phyloP scores from a whole-genome alignment of 2,888 invertebrate species.

The Machimus atricapillus region DNA sequence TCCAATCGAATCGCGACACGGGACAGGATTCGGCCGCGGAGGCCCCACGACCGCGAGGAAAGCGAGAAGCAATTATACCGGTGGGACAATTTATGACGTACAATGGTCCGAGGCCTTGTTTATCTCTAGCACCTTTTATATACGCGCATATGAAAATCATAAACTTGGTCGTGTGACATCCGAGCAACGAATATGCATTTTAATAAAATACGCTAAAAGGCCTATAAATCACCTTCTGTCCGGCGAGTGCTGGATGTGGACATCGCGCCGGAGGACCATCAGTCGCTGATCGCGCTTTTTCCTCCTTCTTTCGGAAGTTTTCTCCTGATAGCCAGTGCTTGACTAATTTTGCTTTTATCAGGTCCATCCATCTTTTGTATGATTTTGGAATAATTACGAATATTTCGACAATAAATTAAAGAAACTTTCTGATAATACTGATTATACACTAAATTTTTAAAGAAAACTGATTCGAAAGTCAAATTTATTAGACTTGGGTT shows the following conservation, averaged over 20 bases:
- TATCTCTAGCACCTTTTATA: conserved; percentile 51
- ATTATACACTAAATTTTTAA: neutral
- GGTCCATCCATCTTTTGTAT: neutral
- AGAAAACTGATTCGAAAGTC: too few species aligned
- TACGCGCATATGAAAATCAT: conserved; percentile 62
- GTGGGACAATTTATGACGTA: conserved; percentile 58
- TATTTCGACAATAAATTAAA: neutral
- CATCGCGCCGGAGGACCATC: neutral
- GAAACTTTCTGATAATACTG: neutral
- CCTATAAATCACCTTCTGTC: conserved; percentile 58
- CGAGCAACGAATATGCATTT: conserved; percentile 64
- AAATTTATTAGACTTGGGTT: too few species aligned
- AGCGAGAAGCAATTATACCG: conserved; percentile 51
- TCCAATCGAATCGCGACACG: neutral
- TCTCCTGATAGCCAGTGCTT: neutral
- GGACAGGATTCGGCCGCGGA: neutral
- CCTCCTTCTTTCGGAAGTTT: neutral
- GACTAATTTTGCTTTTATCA: neutral
- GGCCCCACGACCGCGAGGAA: neutral
- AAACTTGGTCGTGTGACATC: conserved; percentile 61
- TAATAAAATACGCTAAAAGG: conserved; percentile 64
- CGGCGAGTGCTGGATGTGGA: conserved; percentile 28
- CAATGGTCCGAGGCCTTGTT: conserved; percentile 51
- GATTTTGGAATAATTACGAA: neutral
- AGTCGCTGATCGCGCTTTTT: neutral